Conservation (phyloP, 2,113 vertebrate genomes). For the Petroica traversi region DNA sequence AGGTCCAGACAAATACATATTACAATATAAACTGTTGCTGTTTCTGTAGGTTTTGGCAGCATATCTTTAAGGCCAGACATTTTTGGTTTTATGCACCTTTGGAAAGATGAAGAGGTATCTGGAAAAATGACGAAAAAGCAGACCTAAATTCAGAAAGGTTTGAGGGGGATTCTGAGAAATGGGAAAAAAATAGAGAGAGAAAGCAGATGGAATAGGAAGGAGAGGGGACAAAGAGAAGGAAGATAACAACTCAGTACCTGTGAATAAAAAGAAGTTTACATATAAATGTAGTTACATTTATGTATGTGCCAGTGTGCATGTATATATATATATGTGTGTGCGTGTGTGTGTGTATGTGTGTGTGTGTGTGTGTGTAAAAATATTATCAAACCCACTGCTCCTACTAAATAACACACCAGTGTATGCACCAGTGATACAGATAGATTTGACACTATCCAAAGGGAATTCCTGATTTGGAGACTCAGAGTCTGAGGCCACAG, state of each 20-base stretch:
- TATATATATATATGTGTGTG: fast-evolving
- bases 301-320: background rate
- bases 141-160: background rate
- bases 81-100: background rate
- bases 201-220: background rate
- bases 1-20: background rate
- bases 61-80: background rate
- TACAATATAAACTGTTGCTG: background rate
- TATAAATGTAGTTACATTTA: background rate
- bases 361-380: background rate
- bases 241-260: background rate
- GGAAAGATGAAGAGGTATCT: background rate
- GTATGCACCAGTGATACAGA: background rate
- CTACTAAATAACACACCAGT: background rate
- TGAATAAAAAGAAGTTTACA: background rate
- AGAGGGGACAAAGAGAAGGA: background rate
- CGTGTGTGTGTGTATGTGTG: too few species aligned
- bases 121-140: background rate
- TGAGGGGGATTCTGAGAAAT: background rate
- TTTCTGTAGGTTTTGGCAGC: background rate
- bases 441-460: background rate
- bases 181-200: background rate
- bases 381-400: background rate
- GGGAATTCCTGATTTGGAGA: background rate
- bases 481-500: background rate